Evolutionary conservation across 2,888 invertebrate genomes (phyloP).

Genomic region (Amblyteles armatorius): DNA sequence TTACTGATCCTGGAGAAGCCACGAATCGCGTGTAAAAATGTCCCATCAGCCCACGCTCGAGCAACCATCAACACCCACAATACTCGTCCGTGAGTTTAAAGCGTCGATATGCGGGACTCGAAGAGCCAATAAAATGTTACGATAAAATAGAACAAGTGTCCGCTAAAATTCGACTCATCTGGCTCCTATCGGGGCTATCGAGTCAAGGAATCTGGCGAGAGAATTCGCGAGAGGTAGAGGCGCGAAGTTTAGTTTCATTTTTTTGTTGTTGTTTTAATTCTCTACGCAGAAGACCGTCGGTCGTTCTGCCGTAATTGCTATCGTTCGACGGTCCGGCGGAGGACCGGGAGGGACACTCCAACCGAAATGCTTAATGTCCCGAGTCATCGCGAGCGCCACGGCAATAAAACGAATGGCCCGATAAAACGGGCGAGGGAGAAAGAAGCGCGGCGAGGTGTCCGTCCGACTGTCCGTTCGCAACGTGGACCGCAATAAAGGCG

Average conservation of each 20-base stretch:
- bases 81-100: constrained; percentile 21
- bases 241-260: constrained; percentile 6
- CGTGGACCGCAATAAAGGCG: constrained; percentile 80
- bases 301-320: constrained; percentile 17
- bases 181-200: constrained; percentile 3
- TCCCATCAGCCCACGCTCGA: constrained; percentile 47
- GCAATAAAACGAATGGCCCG: constrained; percentile 77
- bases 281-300: constrained; percentile 40
- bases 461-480: constrained; percentile 77
- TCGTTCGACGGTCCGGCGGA: constrained; percentile 9
- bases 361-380: constrained; percentile 72
- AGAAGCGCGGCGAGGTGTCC: constrained; percentile 72
- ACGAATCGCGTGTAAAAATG: constrained; percentile 41
- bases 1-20: constrained; percentile 40
- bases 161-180: not conserved
- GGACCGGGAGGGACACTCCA: constrained; percentile 61
- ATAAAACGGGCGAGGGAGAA: constrained; percentile 73
- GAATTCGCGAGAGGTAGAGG: constrained; percentile 66
- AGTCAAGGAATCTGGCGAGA: constrained; percentile 55
- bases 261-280: too few relatives aligned
- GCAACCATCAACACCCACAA: constrained; percentile 62
- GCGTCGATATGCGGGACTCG: constrained; percentile 21
- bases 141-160: constrained; percentile 16
- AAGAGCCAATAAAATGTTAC: constrained; percentile 39
- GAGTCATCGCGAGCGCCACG: constrained; percentile 60